These are phyloP conservation scores for Epizoanthus ramosus DNA, from an alignment of 92 coral and sea anemone genomes.

Conservation along the genomic window DNA sequence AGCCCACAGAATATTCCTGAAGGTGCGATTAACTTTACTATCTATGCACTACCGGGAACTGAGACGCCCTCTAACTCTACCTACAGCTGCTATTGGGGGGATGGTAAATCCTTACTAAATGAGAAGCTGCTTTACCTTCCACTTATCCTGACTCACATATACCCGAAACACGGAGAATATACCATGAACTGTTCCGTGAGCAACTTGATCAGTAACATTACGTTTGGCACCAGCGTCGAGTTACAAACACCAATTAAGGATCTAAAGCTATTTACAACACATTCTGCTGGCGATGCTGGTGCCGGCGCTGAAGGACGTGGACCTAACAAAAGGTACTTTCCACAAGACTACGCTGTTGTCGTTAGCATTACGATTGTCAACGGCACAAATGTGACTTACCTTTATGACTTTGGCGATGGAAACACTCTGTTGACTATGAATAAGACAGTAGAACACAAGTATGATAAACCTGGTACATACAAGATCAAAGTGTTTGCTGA, in stretches of 20 bases:
- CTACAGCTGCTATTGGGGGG: slow-evolving; percentile 71
- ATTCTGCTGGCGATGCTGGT: slow-evolving; percentile 79
- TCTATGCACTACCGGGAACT: slow-evolving; percentile 49
- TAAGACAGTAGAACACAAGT: slow-evolving; percentile 56
- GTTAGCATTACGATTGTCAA: slow-evolving; percentile 53
- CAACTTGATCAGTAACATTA: slow-evolving; percentile 58
- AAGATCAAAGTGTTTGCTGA: slow-evolving; percentile 27
- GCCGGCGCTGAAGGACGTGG: slow-evolving; percentile 76
- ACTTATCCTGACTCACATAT: slow-evolving; percentile 49
- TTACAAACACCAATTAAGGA: slow-evolving; percentile 69
- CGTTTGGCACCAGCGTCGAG: slow-evolving; percentile 57
- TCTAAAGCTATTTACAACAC: slow-evolving; percentile 37
- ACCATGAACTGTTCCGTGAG: slow-evolving; percentile 56
- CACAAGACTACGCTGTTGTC: slow-evolving; percentile 63
- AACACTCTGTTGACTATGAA: slow-evolving; percentile 25
- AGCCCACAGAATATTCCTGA: slow-evolving; percentile 84
- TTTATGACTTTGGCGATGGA: slow-evolving; percentile 73
- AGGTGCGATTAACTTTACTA: slow-evolving; percentile 60
- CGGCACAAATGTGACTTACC: slow-evolving; percentile 87
- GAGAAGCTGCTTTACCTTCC: slow-evolving; percentile 45
- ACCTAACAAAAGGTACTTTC: slow-evolving; percentile 52
- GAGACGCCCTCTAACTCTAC: slow-evolving; percentile 72
- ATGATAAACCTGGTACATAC: slow-evolving; percentile 40
- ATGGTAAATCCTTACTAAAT: slow-evolving; percentile 31
- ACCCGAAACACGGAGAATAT: slow-evolving; percentile 63